A percentile compares a stretch with the other conserved stretches of the same genome.
Conservation (phyloP, 1,140 invertebrate species). For the Drosophila leontia region DNA sequence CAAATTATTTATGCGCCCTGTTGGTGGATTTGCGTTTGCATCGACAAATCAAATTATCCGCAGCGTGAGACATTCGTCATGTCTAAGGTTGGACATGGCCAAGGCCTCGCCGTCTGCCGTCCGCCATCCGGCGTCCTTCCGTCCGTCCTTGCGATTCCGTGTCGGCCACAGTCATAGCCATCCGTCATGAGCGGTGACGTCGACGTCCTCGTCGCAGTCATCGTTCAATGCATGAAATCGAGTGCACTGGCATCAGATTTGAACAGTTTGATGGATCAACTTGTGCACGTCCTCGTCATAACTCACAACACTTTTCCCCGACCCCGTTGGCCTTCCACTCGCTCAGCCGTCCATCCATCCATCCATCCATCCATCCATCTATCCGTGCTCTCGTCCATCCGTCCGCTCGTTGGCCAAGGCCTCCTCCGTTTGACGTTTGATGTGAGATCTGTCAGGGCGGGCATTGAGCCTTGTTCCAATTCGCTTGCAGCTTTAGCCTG, state of each 20-base stretch:
- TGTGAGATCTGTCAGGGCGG: conserved; percentile 76
- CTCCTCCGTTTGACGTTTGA: conserved; percentile 77
- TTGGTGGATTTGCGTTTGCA: conserved; percentile 63
- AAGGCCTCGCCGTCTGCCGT: conserved; percentile 8
- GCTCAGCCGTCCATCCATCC: conserved; percentile 13
- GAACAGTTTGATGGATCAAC: conserved; percentile 83
- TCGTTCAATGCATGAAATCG: conserved; percentile 66
- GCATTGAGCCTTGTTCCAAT: conserved; percentile 75
- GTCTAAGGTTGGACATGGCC: conserved; percentile 37
- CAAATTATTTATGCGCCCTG: conserved; percentile 33
- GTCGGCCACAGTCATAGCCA: conserved; percentile 77
- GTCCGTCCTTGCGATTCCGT: conserved; percentile 35
- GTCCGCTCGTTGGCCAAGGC: conserved; percentile 57
- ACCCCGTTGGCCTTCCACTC: conserved; percentile 22
- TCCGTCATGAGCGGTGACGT: conserved; percentile 70
- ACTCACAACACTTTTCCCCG: conserved; percentile 74
- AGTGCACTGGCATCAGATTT: conserved; percentile 75
- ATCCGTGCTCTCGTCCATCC: conserved; percentile 8
- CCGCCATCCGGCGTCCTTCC: conserved; percentile 18
- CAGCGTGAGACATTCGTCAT: conserved; percentile 74
- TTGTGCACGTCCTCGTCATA: conserved; percentile 79
- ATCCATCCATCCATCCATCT: conserved; percentile 5
- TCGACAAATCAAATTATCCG: conserved; percentile 70
- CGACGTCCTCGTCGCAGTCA: conserved; percentile 61
- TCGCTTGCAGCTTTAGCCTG: conserved; percentile 70